Conservation (phyloP, 2,888 invertebrate genomes). For the Thyatira batis region DNA sequence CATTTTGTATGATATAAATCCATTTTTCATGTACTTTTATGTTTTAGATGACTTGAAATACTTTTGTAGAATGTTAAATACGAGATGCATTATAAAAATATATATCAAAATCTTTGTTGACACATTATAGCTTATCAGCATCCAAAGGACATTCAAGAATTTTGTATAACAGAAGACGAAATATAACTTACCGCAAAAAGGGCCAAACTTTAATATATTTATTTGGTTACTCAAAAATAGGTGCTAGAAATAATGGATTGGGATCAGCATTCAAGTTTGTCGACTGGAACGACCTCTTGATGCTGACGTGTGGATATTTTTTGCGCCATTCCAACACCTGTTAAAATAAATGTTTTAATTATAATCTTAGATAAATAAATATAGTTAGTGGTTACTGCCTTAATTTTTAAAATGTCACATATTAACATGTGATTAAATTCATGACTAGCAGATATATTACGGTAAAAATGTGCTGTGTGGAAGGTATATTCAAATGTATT, state of each 20-base stretch:
- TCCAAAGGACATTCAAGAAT: no score
- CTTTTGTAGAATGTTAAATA: no score
- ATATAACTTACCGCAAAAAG: not conserved
- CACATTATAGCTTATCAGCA: no score
- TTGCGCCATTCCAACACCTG: slow-evolving; percentile 83
- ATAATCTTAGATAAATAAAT: slow-evolving; percentile 7
- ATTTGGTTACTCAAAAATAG: slow-evolving; percentile 55
- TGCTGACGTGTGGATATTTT: slow-evolving; percentile 84
- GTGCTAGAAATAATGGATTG: slow-evolving; percentile 61
- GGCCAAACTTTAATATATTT: not conserved
- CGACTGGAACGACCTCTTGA: slow-evolving; percentile 85
- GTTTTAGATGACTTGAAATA: no score
- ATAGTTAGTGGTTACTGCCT: not conserved
- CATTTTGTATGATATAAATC: no score
- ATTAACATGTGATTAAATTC: not conserved
- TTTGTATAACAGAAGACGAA: not conserved
- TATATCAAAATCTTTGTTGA: no score
- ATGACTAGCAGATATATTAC: no score
- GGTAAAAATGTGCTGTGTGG: no score
- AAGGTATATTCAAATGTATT: no score
- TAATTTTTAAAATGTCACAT: no score
- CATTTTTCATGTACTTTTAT: no score
- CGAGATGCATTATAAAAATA: no score
- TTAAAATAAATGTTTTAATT: slow-evolving; percentile 5
- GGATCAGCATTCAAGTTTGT: slow-evolving; percentile 62